These are phyloP conservation scores for Diadumene lineata DNA, from an alignment of 92 coral and sea anemone genomes.

Conservation along the genomic window DNA sequence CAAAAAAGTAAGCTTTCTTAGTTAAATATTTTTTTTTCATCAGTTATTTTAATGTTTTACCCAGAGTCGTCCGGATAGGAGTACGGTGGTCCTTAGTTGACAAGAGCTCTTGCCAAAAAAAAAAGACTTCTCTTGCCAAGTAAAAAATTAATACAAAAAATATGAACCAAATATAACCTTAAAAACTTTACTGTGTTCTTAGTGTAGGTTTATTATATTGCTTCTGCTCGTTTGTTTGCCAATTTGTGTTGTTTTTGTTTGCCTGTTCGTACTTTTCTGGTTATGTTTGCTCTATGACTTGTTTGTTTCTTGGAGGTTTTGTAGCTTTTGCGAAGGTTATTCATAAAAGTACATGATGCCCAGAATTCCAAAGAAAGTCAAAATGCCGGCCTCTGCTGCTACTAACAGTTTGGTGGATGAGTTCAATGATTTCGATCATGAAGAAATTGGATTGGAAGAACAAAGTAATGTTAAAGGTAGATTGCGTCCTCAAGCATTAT, in stretches of 20 bases:
- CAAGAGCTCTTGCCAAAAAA: background rate
- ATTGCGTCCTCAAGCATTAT: background rate
- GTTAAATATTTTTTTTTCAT: background rate
- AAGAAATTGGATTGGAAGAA: conserved; percentile 6
- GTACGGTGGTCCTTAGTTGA: too few species aligned
- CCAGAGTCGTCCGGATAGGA: too few species aligned
- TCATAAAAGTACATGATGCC: too few species aligned
- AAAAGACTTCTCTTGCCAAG: background rate
- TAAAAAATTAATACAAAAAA: too few species aligned
- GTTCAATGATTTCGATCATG: conserved; percentile 20
- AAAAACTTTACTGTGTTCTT: background rate
- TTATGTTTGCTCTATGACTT: background rate
- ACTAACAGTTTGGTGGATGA: conserved; percentile 13
- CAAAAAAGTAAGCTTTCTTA: background rate
- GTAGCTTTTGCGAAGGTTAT: too few species aligned
- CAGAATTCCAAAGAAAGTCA: conserved; percentile 23
- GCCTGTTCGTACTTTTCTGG: background rate
- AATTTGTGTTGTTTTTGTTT: background rate
- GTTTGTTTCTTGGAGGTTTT: background rate
- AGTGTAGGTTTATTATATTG: background rate
- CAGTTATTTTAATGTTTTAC: too few species aligned
- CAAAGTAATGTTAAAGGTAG: conserved; percentile 8
- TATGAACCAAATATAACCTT: background rate
- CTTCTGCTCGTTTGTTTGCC: background rate
- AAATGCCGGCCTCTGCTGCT: background rate